phyloP scores from a whole-genome alignment of 2,888 invertebrate species.

The Cheilosia impressa region DNA sequence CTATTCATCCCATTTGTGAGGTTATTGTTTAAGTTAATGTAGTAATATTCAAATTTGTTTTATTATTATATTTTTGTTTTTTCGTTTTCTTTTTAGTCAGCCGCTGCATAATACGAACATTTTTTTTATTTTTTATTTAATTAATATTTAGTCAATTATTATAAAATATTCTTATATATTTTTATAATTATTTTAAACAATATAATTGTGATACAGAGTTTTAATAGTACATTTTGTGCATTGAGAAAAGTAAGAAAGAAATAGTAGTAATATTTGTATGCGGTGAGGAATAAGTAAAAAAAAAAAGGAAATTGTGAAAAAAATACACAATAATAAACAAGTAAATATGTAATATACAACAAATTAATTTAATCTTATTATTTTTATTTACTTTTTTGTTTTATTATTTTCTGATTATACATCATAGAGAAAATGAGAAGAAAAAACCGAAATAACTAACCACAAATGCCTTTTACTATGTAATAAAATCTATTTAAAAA shows the following conservation, averaged over 20 bases:
- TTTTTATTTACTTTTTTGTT: slow-evolving; percentile 43
- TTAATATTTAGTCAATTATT: slow-evolving; percentile 68
- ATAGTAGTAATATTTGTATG: slow-evolving; percentile 55
- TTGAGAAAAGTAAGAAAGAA: slow-evolving; percentile 54
- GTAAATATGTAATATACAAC: slow-evolving; percentile 48
- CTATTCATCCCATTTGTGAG: slow-evolving; percentile 50
- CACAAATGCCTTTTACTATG: slow-evolving; percentile 72
- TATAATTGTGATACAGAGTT: slow-evolving; percentile 74
- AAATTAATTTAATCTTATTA: slow-evolving; percentile 57
- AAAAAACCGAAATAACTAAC: slow-evolving; percentile 57
- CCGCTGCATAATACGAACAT: slow-evolving; percentile 26
- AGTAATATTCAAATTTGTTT: slow-evolving; percentile 35
- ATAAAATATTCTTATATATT: slow-evolving; percentile 67
- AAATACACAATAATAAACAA: slow-evolving; percentile 31
- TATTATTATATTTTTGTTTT: slow-evolving; percentile 27
- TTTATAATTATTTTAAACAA: slow-evolving; percentile 73
- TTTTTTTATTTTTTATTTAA: slow-evolving; percentile 46
- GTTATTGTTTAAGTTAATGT: slow-evolving; percentile 31
- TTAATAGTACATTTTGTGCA: slow-evolving; percentile 71
- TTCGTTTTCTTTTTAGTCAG: slow-evolving; percentile 35
- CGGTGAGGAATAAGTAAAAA: slow-evolving; percentile 38
- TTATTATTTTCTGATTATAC: slow-evolving; percentile 54
- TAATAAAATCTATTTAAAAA: slow-evolving; percentile 69
- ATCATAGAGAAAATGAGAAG: slow-evolving; percentile 28
- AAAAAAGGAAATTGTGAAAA: slow-evolving; percentile 31